Evolutionary conservation across 2,113 vertebrate species (phyloP), one percentile per base, ranked within the genome.

Genomic region (Triplophysa dalaica): DNA sequence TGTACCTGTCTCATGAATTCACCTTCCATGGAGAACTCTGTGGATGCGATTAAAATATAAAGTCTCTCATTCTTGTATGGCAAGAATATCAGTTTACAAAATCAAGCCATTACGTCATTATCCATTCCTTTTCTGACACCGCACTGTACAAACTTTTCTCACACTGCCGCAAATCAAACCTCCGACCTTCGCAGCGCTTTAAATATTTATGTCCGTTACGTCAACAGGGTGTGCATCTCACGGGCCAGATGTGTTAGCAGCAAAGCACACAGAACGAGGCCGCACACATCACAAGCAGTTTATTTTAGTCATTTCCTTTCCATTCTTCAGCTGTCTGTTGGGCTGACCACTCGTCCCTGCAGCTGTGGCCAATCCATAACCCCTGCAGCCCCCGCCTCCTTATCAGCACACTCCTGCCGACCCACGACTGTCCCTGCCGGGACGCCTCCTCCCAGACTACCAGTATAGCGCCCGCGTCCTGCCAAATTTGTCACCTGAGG

Each of bases 341-440:
- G 63, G 70, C 75, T 82, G 86, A 88, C 79, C 85, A 77, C 72
- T 79, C 74, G 74, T 75, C 77, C 72, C 56, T 76, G 85, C 88
- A 90, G 88, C 88, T 89, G 84, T 79, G 87, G 81, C 85, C 88
- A 87, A 89, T 91, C 86, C 80, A 89, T 86, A 87, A 86, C 82
- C 77, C 82, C 80, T 81, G 2, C 54, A 50, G 75, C 81, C 81
- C 68, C 77, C 78, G 16, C 45, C 78, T 21, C 45, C 74, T 52
- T 65, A 72, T n/a, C 80, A 64, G 19, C 74, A 65, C 62, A 63
- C 54, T 72, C 43, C 63, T 66, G 41, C 38, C 22, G 58, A 63
- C 33, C 38, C 81, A 82, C 48, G 64, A 45, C 72, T 48, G 17
- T 61, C 65, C 41, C 65, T 17, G 38, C 26, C 24, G 43, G 70